Conservation (phyloP, 2,113 vertebrate species). For the Cygnus buccinator region DNA sequence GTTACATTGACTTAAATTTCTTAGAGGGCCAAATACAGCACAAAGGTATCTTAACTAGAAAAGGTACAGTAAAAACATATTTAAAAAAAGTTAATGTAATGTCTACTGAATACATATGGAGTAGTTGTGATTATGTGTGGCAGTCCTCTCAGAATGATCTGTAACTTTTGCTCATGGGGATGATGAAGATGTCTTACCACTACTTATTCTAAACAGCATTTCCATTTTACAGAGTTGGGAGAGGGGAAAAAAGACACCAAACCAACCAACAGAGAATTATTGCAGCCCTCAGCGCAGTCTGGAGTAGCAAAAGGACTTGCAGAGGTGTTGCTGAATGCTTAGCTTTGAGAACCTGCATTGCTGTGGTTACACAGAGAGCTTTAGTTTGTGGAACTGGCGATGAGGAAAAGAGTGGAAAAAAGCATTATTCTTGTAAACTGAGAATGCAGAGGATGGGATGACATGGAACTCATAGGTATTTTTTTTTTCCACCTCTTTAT, state of each 20-base stretch:
- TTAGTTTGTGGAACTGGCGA: background rate
- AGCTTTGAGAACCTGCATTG: background rate
- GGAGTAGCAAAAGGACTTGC: background rate
- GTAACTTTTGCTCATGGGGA: background rate
- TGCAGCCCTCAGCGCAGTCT: background rate
- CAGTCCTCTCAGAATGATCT: background rate
- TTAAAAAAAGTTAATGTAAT: background rate
- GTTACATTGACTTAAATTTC: background rate
- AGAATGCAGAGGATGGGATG: background rate
- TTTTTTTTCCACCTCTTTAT: background rate
- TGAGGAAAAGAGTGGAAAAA: background rate
- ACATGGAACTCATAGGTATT: background rate
- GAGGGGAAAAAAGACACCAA: fast-evolving
- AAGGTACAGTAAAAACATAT: background rate
- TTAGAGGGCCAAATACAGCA: background rate
- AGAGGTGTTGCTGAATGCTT: background rate
- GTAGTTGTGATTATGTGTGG: background rate
- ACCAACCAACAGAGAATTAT: background rate
- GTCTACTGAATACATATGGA: background rate
- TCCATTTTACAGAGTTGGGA: background rate
- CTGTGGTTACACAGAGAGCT: background rate
- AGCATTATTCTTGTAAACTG: background rate
- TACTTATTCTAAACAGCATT: background rate
- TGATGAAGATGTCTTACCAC: background rate
- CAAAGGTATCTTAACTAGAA: background rate